phyloP scores from a whole-genome alignment of 2,113 vertebrate species.

The Collichthys lucidus region DNA sequence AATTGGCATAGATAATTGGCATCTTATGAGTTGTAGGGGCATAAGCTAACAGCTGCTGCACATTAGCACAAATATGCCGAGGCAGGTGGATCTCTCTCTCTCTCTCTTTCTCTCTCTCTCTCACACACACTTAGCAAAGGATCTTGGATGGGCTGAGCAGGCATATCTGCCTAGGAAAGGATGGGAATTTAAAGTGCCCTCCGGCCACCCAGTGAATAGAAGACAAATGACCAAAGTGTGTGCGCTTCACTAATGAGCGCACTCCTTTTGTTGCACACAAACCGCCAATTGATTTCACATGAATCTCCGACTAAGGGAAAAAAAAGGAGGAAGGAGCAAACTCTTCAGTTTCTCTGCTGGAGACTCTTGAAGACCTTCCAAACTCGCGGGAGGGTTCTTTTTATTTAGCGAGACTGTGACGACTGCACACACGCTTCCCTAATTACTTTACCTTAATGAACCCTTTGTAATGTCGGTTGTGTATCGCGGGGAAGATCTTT shows the following conservation, averaged over 20 bases:
- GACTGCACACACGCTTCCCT: slow-evolving; percentile 32
- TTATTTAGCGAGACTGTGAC: slow-evolving; percentile 47
- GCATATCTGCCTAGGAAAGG: slow-evolving; percentile 71
- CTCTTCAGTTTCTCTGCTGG: slow-evolving; percentile 54
- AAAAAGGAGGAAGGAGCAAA: slow-evolving; percentile 44
- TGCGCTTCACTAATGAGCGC: slow-evolving; percentile 74
- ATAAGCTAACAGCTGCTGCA: slow-evolving; percentile 72
- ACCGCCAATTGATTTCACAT: slow-evolving; percentile 75
- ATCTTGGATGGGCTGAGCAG: slow-evolving; percentile 68
- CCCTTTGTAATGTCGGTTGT: slow-evolving; percentile 68
- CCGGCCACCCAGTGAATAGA: slow-evolving; percentile 73
- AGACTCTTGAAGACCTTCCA: slow-evolving; percentile 58
- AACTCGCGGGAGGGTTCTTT: slow-evolving; percentile 52
- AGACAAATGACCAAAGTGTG: slow-evolving; percentile 81
- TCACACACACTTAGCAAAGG: neutral
- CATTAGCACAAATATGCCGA: slow-evolving; percentile 57
- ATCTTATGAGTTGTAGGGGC: slow-evolving; percentile 63
- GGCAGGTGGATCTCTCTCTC: slow-evolving; percentile 52
- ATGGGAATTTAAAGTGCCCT: slow-evolving; percentile 75
- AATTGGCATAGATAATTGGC: slow-evolving; percentile 68
- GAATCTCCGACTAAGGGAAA: slow-evolving; percentile 66
- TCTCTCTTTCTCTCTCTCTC: neutral
- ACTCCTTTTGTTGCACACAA: slow-evolving; percentile 74
- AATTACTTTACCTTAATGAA: slow-evolving; percentile 79
- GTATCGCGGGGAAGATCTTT: slow-evolving; percentile 62